Evolutionary conservation across 2,113 vertebrate species (phyloP), one percentile per base, ranked within the genome.

Genomic region (Notechis scutatus): DNA sequence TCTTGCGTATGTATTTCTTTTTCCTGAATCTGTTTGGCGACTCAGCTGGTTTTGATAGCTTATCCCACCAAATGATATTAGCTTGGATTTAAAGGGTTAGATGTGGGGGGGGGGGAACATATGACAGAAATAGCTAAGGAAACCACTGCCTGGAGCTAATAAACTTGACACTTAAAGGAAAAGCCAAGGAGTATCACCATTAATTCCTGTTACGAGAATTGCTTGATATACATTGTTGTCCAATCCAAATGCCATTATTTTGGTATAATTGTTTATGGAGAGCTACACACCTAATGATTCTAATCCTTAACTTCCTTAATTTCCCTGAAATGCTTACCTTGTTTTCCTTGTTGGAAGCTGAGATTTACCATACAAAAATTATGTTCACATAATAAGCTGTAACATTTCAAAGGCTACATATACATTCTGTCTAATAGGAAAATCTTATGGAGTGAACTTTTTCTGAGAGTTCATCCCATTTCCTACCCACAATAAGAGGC

Each of bases 121-220:
- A 2, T 0, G 1, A 6, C 11, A 92, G 92, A 92, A 92, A 29
- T 5, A 34, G 39, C 69, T 86, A 94, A 50, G 34, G 0, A 6
- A 34, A 23, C 64, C 3, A 18, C 85, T 81, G 29, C 87, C 69
- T 91, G 26, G 93, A 95, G 90, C 2, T 11, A 93, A 34, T 47
- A 94, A 57, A 0, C 14, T 94, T 94, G 56, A 10, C 42, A 85
- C 64, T 90, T 89, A 57, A 9, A 87, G 29, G 94, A 24, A 61
- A 94, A 92, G 91, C 94, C 94, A 92, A 86, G 91, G 24, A 94
- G 20, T 8, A 64, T 93, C 56, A 91, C 29, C 8, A 9, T 21
- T 89, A 94, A 29, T 11, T 54, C 6, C 8, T 92, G 23, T 91
- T 90, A 39, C 18, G 93, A 59, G 52, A 3, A 87, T 89, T 91